Evolutionary conservation across 1,140 invertebrate genomes (phyloP), one percentile per base, ranked within the genome.

Genomic region (Pinna nobilis): DNA sequence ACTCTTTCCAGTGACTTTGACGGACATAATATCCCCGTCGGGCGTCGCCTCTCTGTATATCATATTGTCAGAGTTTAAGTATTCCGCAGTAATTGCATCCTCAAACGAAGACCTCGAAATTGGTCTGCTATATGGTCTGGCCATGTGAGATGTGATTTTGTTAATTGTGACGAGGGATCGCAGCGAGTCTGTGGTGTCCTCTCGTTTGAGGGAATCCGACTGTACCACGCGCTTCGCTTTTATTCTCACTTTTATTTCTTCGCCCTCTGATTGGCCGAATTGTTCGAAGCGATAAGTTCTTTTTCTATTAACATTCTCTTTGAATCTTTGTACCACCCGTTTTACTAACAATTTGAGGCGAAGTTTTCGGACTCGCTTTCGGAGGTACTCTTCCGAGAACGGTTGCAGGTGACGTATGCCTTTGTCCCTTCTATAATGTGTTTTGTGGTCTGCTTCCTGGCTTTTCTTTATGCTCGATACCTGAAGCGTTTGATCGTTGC

Each of bases 331-430:
- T 9, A 59, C 30, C 30, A 59, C 55, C 55, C 37, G 33, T 59
- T 33, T 59, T 30, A 59, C 55, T 59, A 59, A 33, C 32, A 59
- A 59, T 59, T 59, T 59, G 37, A 59, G 55, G 30, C 55, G 55
- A 32, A 59, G 55, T 33, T 59, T 59, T 59, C 37, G 55, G 18
- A 33, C 37, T 59, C 55, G 55, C 23, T 30, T 33, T 35, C 55
- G 55, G n/a, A 59, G 37, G 37, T 59, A 30, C 55, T 59, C 55
- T n/a, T 59, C 30, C 30, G 55, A 35, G 55, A 35, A 35, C 30
- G 55, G 7, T n/a, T 35, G 9, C 20, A 30, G 55, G 6, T 59
- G 30, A 18, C 37, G 33, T 59, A 33, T 59, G 33, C 30, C 28
- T 35, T 59, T 59, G 55, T 59, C 55, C 37, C 55, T 59, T n/a